phyloP scores from a whole-genome alignment of 2,113 vertebrate species.

The Pipa parva region DNA sequence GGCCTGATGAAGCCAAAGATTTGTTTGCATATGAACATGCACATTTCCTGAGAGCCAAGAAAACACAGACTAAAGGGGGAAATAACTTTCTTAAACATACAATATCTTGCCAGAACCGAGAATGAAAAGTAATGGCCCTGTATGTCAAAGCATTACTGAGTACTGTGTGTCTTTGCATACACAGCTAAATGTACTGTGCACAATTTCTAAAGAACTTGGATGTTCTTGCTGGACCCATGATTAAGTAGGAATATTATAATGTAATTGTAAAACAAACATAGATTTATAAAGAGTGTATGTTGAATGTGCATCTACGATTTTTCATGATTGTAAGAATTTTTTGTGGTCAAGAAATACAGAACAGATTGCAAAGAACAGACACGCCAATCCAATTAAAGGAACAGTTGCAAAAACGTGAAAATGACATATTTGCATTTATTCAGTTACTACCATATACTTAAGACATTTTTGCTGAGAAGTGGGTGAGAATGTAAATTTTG shows the following conservation, averaged over 20 bases:
- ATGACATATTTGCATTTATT: background rate
- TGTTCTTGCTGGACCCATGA: conserved; percentile 4
- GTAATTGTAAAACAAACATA: conserved; percentile 32
- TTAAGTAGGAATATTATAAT: conserved; percentile 7
- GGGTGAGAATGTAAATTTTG: background rate
- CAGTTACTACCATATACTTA: background rate
- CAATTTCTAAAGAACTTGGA: conserved; percentile 6
- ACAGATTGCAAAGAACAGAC: background rate
- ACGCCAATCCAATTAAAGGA: background rate
- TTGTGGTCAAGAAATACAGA: conserved; percentile 10
- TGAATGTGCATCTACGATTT: conserved; percentile 22
- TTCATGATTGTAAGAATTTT: conserved; percentile 12
- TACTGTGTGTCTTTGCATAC: conserved; percentile 18
- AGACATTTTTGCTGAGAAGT: background rate
- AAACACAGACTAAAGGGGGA: conserved; percentile 24
- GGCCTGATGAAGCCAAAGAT: conserved; percentile 6
- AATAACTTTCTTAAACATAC: conserved; percentile 33
- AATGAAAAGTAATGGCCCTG: conserved; percentile 10
- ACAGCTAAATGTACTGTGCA: background rate
- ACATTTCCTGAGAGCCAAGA: conserved; percentile 24
- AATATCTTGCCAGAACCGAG: conserved; percentile 25
- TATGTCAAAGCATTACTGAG: conserved; percentile 16
- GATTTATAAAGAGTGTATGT: conserved; percentile 19
- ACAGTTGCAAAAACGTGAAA: too few relatives aligned
- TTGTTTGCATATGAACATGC: conserved; percentile 29